Conservation (phyloP, 2,888 invertebrate species). For the Platerodrilus igneus region DNA sequence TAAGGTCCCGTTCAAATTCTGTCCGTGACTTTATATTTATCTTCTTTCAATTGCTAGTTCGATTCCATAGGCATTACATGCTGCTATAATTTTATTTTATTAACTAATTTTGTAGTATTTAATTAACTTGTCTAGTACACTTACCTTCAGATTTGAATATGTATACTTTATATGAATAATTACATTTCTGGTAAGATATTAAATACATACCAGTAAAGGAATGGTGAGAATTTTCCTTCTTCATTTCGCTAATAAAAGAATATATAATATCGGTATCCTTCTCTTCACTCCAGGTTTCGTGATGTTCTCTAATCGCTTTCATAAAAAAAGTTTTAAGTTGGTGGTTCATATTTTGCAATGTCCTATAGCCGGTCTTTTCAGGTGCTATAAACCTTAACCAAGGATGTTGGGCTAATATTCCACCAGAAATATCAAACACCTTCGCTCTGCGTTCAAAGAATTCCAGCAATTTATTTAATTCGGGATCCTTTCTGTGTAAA, state of each 20-base stretch:
- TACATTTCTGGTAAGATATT: no score
- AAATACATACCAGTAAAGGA: slow-evolving; percentile 48
- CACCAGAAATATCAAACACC: slow-evolving; percentile 48
- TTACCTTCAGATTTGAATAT: no score
- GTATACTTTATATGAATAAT: no score
- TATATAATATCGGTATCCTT: slow-evolving; percentile 58
- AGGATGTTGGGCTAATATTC: slow-evolving; percentile 53
- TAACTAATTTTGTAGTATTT: no score
- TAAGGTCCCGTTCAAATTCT: no score
- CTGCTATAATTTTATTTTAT: no score
- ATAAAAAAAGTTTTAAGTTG: slow-evolving; percentile 54
- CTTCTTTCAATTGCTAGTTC: no score
- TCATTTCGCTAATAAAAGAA: slow-evolving; percentile 60
- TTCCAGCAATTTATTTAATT: slow-evolving; percentile 47
- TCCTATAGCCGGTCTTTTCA: slow-evolving; percentile 56
- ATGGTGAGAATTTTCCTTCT: slow-evolving; percentile 36
- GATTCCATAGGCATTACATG: no score
- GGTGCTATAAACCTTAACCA: slow-evolving; percentile 62
- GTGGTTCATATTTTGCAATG: slow-evolving; percentile 54
- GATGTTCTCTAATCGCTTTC: slow-evolving; percentile 56
- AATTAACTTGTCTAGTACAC: no score
- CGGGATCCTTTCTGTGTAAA: slow-evolving; percentile 47
- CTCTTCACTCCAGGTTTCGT: slow-evolving; percentile 46
- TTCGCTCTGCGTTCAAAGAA: slow-evolving; percentile 51
- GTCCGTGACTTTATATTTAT: no score